Percentiles rank a stretch among this genome's conserved stretches.
phyloP scores from a whole-genome alignment of 2,797 vertebrate genomes.

The Leptodactylus fallax region DNA sequence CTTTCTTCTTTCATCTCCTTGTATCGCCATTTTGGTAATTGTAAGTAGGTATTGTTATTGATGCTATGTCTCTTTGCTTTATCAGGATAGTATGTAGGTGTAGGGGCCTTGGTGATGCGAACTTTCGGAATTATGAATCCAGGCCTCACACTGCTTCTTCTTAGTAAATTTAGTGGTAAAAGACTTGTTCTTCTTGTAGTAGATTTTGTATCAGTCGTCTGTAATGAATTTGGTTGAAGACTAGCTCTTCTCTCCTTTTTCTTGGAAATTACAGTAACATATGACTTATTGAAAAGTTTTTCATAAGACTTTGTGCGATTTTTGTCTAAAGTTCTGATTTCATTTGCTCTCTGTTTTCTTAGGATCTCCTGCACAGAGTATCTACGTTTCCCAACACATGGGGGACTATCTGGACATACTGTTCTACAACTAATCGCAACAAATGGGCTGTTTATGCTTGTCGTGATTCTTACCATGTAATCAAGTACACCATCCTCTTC shows the following conservation, averaged over 20 bases:
- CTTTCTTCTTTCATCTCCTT: slow-evolving; percentile 93
- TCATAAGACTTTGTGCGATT: slow-evolving; percentile 73
- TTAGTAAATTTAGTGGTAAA: slow-evolving; percentile 82
- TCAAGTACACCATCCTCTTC: slow-evolving; percentile 88
- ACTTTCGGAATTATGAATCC: slow-evolving; percentile 88
- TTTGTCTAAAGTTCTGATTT: slow-evolving; percentile 72
- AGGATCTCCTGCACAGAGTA: slow-evolving; percentile 89
- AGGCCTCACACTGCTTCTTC: slow-evolving; percentile 88
- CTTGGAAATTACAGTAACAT: slow-evolving; percentile 74
- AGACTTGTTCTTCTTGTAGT: slow-evolving; percentile 84
- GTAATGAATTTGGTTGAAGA: slow-evolving; percentile 73
- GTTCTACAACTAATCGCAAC: slow-evolving; percentile 85
- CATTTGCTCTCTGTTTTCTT: slow-evolving; percentile 75
- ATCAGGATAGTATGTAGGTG: slow-evolving; percentile 84
- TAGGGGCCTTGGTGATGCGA: slow-evolving; percentile 87
- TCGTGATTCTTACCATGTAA: slow-evolving; percentile 93
- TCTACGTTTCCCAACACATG: slow-evolving; percentile 85
- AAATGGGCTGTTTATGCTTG: slow-evolving; percentile 85
- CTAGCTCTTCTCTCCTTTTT: slow-evolving; percentile 78
- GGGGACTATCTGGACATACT: slow-evolving; percentile 87
- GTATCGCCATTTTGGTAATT: slow-evolving; percentile 96
- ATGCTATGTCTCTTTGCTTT: slow-evolving; percentile 78
- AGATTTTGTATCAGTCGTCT: slow-evolving; percentile 64
- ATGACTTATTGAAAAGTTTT: slow-evolving; percentile 82
- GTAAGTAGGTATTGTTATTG: slow-evolving; percentile 81